Evolutionary conservation across 2,888 invertebrate species (phyloP).

Genomic region (Tolmerus cingulatus): DNA sequence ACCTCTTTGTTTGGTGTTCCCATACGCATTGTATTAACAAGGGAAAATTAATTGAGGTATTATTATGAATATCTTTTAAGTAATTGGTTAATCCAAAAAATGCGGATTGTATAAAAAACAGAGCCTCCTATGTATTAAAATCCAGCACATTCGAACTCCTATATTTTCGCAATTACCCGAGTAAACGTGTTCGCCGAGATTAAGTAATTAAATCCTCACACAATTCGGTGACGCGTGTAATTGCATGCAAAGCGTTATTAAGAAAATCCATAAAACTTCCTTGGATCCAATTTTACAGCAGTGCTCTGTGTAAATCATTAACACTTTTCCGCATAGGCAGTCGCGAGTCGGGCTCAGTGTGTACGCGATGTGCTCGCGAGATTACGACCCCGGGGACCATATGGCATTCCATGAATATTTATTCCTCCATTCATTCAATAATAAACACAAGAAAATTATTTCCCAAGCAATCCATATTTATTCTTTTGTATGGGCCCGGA

Average conservation of each 20-base stretch:
- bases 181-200: not conserved
- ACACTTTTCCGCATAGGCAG: not conserved
- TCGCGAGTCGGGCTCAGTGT: not conserved
- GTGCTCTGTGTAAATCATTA: not conserved
- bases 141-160: not conserved
- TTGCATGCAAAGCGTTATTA: not conserved
- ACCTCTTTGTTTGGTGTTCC: no score
- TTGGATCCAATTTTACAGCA: not conserved
- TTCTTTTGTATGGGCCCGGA: conserved; percentile 15
- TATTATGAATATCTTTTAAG: not conserved
- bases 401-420: conserved; percentile 31
- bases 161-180: not conserved
- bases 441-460: conserved; percentile 31
- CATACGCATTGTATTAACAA: no score
- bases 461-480: conserved; percentile 34
- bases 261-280: not conserved
- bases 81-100: not conserved
- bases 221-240: not conserved
- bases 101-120: not conserved
- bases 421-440: not conserved
- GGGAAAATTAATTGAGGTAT: not conserved
- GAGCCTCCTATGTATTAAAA: not conserved
- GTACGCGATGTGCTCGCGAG: not conserved
- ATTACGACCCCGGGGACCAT: not conserved
- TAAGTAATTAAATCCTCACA: not conserved